Evolutionary conservation across 2,888 invertebrate genomes (phyloP).

Genomic region (Synergus laeviventris): DNA sequence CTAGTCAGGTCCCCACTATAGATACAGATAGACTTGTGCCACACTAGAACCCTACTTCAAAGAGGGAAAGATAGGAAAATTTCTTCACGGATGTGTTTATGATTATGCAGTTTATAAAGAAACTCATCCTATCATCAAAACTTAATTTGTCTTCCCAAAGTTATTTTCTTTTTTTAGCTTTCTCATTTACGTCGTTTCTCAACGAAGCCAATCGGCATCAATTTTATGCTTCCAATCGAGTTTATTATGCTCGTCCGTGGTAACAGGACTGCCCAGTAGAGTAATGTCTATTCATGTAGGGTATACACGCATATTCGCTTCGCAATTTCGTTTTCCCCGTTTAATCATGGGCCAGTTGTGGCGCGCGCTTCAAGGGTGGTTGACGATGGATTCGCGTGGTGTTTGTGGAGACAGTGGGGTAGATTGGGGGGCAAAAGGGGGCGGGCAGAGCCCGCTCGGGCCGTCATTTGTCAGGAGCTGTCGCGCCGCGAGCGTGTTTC

Average conservation of each 20-base stretch:
- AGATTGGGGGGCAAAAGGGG: constrained; percentile 62
- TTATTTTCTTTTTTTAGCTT: background rate
- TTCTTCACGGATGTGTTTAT: no score
- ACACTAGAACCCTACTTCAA: no score
- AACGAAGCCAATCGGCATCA: constrained; percentile 52
- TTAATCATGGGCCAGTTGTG: constrained; percentile 69
- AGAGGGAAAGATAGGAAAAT: no score
- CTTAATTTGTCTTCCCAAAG: background rate
- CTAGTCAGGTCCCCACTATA: no score
- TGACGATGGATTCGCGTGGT: constrained; percentile 51
- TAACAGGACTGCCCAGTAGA: constrained; percentile 53
- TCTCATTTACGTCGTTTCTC: background rate
- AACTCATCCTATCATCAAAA: no score
- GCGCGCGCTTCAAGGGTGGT: constrained; percentile 57
- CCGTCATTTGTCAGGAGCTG: constrained; percentile 76
- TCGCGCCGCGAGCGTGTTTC: constrained; percentile 75
- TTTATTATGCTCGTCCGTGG: constrained; percentile 56
- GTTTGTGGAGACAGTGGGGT: constrained; percentile 49
- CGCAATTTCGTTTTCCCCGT: constrained; percentile 71
- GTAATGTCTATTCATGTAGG: constrained; percentile 45
- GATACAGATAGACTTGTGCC: no score
- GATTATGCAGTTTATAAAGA: no score
- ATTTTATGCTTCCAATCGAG: constrained; percentile 55
- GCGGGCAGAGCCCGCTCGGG: constrained; percentile 70
- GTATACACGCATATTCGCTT: constrained; percentile 58